Conservation (phyloP, 2,113 vertebrate species). For the Platysteira castanea region DNA sequence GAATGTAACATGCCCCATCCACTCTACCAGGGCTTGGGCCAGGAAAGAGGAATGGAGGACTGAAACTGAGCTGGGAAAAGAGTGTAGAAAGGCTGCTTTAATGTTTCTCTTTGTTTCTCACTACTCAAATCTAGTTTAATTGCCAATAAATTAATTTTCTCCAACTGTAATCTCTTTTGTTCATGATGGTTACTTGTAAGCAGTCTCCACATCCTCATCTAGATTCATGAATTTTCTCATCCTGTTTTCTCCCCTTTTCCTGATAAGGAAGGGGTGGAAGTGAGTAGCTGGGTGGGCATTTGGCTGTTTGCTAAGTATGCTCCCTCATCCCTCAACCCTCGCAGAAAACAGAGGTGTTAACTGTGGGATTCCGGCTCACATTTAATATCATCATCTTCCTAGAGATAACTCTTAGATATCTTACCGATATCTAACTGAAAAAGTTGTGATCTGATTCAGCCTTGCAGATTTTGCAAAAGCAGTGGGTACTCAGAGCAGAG, state of each 20-base stretch:
- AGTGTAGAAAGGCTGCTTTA: not conserved
- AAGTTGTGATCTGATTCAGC: not conserved
- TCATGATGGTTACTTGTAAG: not conserved
- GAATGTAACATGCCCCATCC: not conserved
- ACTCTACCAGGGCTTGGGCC: not conserved
- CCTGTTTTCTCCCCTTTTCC: not conserved
- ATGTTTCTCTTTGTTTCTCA: not conserved
- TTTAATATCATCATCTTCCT: not conserved
- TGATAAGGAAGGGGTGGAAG: not conserved
- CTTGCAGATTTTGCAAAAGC: not conserved
- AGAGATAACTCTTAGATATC: not conserved
- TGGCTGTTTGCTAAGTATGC: not conserved
- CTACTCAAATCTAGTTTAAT: not conserved
- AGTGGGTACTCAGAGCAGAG: not conserved
- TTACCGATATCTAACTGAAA: not conserved
- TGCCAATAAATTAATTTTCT: not conserved
- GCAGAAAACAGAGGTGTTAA: not conserved
- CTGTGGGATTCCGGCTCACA: not conserved
- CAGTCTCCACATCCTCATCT: not conserved
- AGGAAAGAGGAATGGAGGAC: not conserved
- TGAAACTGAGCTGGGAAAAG: not conserved
- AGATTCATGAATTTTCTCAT: not conserved
- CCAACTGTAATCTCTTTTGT: not conserved
- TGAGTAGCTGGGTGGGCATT: not conserved
- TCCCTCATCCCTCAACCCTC: fast-evolving